phyloP scores from a whole-genome alignment of 2,797 vertebrate species.

The Scarus forsteni region DNA sequence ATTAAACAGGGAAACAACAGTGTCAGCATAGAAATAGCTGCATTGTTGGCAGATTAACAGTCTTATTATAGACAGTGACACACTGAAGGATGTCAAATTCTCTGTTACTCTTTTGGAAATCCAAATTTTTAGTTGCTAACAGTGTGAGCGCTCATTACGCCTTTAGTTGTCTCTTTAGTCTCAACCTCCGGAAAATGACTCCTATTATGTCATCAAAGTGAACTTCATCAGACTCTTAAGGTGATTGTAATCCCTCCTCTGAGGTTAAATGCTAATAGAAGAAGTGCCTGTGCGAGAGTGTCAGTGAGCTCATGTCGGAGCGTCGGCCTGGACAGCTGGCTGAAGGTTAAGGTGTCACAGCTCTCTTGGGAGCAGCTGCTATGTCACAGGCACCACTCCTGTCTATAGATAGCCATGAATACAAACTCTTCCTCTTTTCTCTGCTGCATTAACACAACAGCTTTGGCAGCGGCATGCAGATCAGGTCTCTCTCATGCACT shows the following conservation, averaged over 20 bases:
- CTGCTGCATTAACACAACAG: conserved; percentile 60
- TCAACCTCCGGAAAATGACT: too few relatives aligned
- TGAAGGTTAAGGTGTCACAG: conserved; percentile 82
- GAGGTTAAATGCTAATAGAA: not conserved
- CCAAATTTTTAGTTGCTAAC: too few relatives aligned
- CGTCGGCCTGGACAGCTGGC: conserved; percentile 72
- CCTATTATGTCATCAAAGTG: not conserved
- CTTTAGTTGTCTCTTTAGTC: too few relatives aligned
- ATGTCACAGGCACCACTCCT: conserved; percentile 69
- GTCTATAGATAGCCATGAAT: conserved; percentile 81
- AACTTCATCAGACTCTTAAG: conserved; percentile 1
- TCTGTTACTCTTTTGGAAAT: too few relatives aligned
- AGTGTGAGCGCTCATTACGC: too few relatives aligned
- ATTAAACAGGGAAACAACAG: too few relatives aligned
- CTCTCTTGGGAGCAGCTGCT: conserved; percentile 78
- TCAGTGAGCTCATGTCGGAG: conserved; percentile 59
- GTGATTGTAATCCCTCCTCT: not conserved
- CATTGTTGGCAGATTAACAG: too few relatives aligned
- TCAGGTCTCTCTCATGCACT: conserved; percentile 43
- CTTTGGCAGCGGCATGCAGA: conserved; percentile 28
- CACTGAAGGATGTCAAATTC: too few relatives aligned
- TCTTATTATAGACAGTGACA: too few relatives aligned
- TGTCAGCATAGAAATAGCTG: too few relatives aligned
- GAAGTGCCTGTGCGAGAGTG: not conserved
- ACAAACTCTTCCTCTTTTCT: conserved; percentile 77